Percentiles rank a stretch among this genome's conserved stretches.
These are phyloP conservation scores for Willowsia nigromaculata DNA, from an alignment of 2,888 invertebrate species.

Conservation along the genomic window DNA sequence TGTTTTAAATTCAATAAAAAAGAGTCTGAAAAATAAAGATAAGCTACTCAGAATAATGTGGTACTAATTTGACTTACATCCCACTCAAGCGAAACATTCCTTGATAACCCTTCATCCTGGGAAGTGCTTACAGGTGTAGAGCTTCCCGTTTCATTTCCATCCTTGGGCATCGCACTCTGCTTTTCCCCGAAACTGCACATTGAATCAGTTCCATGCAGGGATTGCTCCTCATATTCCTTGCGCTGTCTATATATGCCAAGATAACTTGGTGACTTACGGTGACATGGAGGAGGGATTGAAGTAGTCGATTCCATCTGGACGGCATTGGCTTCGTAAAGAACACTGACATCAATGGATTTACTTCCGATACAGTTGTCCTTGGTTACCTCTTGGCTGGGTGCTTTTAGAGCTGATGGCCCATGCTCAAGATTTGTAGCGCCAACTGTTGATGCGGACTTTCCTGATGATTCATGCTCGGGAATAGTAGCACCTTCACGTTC, in stretches of 20 bases:
- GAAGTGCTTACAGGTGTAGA: not conserved
- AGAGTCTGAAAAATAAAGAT: not conserved
- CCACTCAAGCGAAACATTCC: not conserved
- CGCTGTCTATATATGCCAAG: not conserved
- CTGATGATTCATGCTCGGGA: not conserved
- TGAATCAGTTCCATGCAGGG: too few species aligned
- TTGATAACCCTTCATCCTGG: not conserved
- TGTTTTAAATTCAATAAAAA: not conserved
- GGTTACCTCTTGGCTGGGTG: not conserved
- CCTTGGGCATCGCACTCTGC: not conserved
- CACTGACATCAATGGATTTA: not conserved
- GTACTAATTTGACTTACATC: not conserved
- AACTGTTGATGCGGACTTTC: not conserved
- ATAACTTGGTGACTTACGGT: not conserved
- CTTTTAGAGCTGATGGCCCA: not conserved
- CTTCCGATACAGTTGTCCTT: too few species aligned
- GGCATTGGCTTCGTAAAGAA: not conserved
- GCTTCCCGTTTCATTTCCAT: not conserved
- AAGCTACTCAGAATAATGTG: not conserved
- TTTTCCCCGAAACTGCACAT: not conserved
- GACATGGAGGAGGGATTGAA: not conserved
- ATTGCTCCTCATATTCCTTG: not conserved
- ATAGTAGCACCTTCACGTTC: not conserved
- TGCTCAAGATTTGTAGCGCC: not conserved
- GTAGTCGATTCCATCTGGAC: not conserved